Evolutionary conservation across 1,140 invertebrate species (phyloP), one percentile per base, ranked within the genome.

Genomic region (Pristionchus pacificus): DNA sequence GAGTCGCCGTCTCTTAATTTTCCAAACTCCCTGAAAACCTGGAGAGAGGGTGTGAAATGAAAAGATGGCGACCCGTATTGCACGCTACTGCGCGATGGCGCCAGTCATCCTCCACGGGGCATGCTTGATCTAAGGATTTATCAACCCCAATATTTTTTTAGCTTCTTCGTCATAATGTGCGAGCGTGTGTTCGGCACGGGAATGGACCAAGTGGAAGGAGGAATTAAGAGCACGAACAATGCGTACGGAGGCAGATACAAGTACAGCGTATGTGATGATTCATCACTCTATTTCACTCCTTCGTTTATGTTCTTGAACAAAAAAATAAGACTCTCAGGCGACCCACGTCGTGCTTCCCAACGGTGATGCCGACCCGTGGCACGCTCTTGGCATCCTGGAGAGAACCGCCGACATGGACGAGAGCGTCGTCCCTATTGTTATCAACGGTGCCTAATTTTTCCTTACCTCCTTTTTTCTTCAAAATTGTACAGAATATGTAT

Each of bases 301-400:
- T n/a, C n/a, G n/a, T n/a, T n/a, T n/a, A 19, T 49, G 38, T 19
- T 6, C 6, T 49, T 49, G 38, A 19, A 19, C 38, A 19, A 10
- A 49, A 49, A 19, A 19, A 6, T 49, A 49, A 10, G 6, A 10
- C 6, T 49, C 19, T 19, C 19, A 49, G 38, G 38, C 89, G 0
- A 88, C 87, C 1, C 89, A 91, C 76, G 90, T 94, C 25, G 89
- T 94, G 0, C 93, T 91, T 83, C 90, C 93, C 33, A 93, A 95
- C 83, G 93, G 93, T 63, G 90, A 90, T 1, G 89, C 94, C 63
- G 93, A 96, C 86, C 93, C 93, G 2, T 95, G 93, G 69, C 72
- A 74, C 58, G 68, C 73, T 2, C 31, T 74, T 33, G 73, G 73
- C 15, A 28, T 63, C n/a, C 71, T 72, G 30, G 24, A 15, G 55